These are phyloP conservation scores for Micromussa lordhowensis DNA, from an alignment of 92 coral and sea anemone genomes.

Conservation along the genomic window DNA sequence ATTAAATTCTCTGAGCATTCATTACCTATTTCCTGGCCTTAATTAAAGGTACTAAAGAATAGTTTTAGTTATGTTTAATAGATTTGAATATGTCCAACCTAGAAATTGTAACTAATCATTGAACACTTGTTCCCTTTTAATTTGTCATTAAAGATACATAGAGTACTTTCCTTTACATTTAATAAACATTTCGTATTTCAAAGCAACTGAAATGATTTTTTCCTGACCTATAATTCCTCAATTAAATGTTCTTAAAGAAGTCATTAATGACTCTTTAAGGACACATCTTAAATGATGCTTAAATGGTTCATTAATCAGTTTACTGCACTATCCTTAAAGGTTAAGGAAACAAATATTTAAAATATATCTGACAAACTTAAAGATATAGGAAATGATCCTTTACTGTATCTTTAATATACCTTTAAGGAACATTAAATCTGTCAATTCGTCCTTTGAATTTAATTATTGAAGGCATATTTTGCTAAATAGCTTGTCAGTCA, in stretches of 20 bases:
- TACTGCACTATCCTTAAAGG: not conserved
- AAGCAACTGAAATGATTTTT: not conserved
- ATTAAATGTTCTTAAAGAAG: conserved; percentile 3
- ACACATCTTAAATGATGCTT: not conserved
- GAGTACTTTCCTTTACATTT: not conserved
- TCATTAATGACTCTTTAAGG: conserved; percentile 4
- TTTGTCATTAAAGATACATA: too few relatives aligned
- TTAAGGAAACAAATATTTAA: not conserved
- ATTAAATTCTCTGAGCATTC: too few relatives aligned
- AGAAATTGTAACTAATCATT: too few relatives aligned
- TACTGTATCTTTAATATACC: conserved; percentile 20
- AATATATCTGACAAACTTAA: conserved; percentile 1
- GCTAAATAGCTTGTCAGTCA: too few relatives aligned
- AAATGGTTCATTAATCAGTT: conserved; percentile 13
- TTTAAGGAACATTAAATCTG: conserved; percentile 23
- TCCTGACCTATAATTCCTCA: not conserved
- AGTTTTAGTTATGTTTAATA: too few relatives aligned
- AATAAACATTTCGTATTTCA: not conserved
- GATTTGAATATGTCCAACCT: too few relatives aligned
- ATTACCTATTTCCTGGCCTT: too few relatives aligned
- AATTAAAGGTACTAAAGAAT: too few relatives aligned
- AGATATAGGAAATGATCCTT: conserved; percentile 8
- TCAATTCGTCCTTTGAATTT: too few relatives aligned
- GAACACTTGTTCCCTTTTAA: too few relatives aligned
- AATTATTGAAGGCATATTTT: too few relatives aligned